Percentiles rank a stretch among this genome's conserved stretches.
These are phyloP conservation scores for Sus cebifrons DNA, from an alignment of 2,797 vertebrate species.

Conservation along the genomic window DNA sequence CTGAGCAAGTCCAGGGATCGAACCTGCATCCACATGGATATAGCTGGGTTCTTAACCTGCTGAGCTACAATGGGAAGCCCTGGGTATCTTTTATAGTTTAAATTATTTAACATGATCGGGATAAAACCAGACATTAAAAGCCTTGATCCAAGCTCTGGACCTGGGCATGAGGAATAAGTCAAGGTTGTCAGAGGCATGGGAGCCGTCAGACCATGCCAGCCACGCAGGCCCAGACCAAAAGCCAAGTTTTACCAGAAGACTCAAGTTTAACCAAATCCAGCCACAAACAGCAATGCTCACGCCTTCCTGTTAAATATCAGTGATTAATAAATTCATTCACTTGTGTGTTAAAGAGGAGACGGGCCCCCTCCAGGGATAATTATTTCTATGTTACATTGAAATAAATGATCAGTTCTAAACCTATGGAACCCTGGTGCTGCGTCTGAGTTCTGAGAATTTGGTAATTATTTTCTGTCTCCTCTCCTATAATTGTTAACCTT, in stretches of 20 bases:
- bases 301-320: neutral
- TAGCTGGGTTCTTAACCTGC: no score
- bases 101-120: neutral
- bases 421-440: neutral
- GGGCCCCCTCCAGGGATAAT: no score
- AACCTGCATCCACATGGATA: no score
- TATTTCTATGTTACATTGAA: slow-evolving; percentile 4
- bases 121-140: neutral
- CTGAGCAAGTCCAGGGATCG: no score
- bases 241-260: neutral
- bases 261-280: neutral
- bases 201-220: neutral
- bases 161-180: neutral
- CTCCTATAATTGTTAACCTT: neutral
- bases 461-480: slow-evolving; percentile 24
- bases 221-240: neutral
- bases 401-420: neutral
- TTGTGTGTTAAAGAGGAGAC: neutral
- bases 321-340: neutral
- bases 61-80: neutral
- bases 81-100: neutral
- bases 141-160: neutral
- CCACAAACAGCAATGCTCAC: neutral
- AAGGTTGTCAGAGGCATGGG: neutral
- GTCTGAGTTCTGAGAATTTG: neutral